Conservation (phyloP, 2,888 invertebrate species). For the Pseudococcus longispinus region DNA sequence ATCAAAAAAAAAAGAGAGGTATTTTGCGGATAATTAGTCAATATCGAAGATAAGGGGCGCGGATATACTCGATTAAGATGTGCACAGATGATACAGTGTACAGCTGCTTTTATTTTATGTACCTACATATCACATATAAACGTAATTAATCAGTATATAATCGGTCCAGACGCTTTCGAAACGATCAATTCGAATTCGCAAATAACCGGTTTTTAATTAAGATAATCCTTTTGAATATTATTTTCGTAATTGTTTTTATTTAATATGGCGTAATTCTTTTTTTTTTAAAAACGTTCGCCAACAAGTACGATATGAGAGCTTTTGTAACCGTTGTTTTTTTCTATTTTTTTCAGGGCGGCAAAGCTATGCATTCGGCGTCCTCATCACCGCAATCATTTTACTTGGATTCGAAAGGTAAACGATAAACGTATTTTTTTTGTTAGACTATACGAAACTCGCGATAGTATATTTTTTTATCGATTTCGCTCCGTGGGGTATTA, state of each 20-base stretch:
- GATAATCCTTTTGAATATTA: neutral
- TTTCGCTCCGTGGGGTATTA: neutral
- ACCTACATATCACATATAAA: neutral
- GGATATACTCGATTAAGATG: neutral
- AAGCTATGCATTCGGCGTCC: constrained; percentile 60
- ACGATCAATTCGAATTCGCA: neutral
- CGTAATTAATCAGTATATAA: neutral
- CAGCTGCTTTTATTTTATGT: neutral
- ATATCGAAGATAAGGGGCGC: neutral
- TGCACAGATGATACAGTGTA: neutral
- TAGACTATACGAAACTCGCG: neutral
- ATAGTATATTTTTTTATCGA: neutral
- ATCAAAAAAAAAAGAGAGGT: neutral
- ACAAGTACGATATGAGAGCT: neutral
- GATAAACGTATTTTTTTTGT: neutral
- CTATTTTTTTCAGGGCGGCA: constrained; percentile 60
- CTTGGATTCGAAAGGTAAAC: constrained; percentile 61
- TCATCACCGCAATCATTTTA: constrained; percentile 61
- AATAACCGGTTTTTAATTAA: constrained; percentile 21
- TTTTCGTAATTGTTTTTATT: neutral
- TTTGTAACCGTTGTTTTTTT: neutral
- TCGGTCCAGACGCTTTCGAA: constrained; percentile 6
- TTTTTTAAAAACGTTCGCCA: neutral
- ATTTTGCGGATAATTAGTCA: neutral
- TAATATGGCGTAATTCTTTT: neutral